A percentile compares a stretch with the other conserved stretches of the same genome.
These are phyloP conservation scores for Sigmodon hispidus DNA, from an alignment of 2,113 vertebrate species.

Conservation along the genomic window DNA sequence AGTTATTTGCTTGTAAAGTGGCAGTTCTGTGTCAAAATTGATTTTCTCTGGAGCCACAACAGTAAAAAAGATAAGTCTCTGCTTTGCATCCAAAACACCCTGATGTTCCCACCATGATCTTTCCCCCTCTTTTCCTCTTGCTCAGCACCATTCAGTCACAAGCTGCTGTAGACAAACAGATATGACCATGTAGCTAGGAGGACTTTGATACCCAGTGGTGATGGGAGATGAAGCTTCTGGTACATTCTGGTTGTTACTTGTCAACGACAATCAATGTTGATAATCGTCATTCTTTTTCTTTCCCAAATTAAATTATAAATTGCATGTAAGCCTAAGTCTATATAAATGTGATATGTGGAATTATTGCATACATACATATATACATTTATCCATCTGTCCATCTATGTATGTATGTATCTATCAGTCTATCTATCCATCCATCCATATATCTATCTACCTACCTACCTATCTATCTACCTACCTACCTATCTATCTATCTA, in stretches of 20 bases:
- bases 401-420: not conserved
- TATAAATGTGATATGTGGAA: conserved; percentile 44
- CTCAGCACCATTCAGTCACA: conserved; percentile 54
- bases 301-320: conserved; percentile 33
- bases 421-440: not conserved
- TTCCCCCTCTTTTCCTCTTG: conserved; percentile 66
- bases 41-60: conserved; percentile 93
- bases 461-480: too few relatives aligned
- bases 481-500: too few relatives aligned
- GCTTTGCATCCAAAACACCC: conserved; percentile 89
- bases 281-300: not conserved
- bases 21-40: conserved; percentile 93
- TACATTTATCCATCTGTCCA: not conserved
- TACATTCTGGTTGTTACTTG: not conserved
- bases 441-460: too few relatives aligned
- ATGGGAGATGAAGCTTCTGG: not conserved
- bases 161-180: conserved; percentile 60
- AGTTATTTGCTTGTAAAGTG: conserved; percentile 94
- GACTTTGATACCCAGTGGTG: not conserved
- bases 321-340: not conserved
- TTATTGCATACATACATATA: not conserved
- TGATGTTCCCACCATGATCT: conserved; percentile 83
- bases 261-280: not conserved
- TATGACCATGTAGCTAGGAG: not conserved
- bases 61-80: conserved; percentile 93